phyloP scores from a whole-genome alignment of 2,113 vertebrate species.

The Taurulus bubalis region DNA sequence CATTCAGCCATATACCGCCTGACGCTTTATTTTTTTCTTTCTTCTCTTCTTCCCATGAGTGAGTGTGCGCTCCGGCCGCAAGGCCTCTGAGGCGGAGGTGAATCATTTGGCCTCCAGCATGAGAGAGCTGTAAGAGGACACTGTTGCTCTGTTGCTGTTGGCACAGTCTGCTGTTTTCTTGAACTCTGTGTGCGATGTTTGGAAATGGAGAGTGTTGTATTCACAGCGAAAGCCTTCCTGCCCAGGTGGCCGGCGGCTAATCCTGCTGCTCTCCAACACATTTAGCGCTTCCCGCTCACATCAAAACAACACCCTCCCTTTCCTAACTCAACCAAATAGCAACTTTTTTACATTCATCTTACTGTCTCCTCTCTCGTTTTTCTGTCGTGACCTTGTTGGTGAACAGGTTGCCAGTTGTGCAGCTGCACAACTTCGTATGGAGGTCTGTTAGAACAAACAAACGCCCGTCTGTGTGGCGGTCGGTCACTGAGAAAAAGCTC shows the following conservation, averaged over 20 bases:
- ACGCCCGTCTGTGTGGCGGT: constrained; percentile 25
- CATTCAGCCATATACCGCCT: constrained; percentile 40
- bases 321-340: background rate
- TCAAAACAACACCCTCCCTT: constrained; percentile 31
- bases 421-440: background rate
- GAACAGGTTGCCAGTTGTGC: background rate
- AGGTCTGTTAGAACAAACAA: constrained; percentile 25
- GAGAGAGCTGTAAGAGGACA: constrained; percentile 41
- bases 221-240: constrained; percentile 56
- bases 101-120: background rate
- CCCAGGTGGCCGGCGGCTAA: constrained; percentile 44
- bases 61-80: background rate
- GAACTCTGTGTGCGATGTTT: constrained; percentile 35
- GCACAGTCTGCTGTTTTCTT: constrained; percentile 34
- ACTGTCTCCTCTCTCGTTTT: background rate
- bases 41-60: background rate
- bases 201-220: constrained; percentile 41
- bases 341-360: background rate
- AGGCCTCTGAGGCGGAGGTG: background rate
- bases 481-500: constrained; percentile 27
- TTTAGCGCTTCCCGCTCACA: constrained; percentile 17
- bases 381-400: background rate
- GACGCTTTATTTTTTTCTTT: background rate
- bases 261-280: constrained; percentile 7
- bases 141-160: constrained; percentile 36